phyloP scores from a whole-genome alignment of 2,113 vertebrate genomes.

The Clarias macrocephalus region DNA sequence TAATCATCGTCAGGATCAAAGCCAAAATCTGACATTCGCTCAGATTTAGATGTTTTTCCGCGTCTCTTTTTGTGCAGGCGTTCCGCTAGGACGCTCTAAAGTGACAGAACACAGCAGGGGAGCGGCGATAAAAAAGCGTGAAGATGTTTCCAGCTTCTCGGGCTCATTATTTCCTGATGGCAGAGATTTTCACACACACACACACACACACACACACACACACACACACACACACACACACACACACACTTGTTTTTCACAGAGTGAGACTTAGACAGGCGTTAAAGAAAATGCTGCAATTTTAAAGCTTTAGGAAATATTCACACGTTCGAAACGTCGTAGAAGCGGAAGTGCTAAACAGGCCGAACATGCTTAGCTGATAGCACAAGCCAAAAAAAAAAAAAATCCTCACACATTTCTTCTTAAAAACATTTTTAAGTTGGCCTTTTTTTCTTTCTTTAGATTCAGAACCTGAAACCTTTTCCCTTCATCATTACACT shows the following conservation, averaged over 20 bases:
- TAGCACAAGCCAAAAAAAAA: background rate
- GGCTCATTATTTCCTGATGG: conserved; percentile 75
- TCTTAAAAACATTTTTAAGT: background rate
- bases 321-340: background rate
- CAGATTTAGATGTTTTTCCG: conserved; percentile 69
- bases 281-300: background rate
- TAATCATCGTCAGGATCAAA: conserved; percentile 75
- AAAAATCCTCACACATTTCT: background rate
- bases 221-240: conserved; percentile 29
- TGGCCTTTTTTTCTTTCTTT: background rate
- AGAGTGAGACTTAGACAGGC: background rate
- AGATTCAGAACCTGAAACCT: background rate
- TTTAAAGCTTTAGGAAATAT: conserved; percentile 5
- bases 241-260: conserved; percentile 31
- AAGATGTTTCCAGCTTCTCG: conserved; percentile 74
- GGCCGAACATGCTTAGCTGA: background rate
- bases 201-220: conserved; percentile 2
- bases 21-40: conserved; percentile 54
- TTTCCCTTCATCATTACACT: background rate
- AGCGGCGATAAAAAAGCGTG: conserved; percentile 36
- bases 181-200: conserved; percentile 57
- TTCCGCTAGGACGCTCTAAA: conserved; percentile 60
- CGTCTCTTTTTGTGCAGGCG: conserved; percentile 50
- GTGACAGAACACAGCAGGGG: conserved; percentile 68
- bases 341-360: background rate